phyloP scores from a whole-genome alignment of 2,113 vertebrate genomes.

The Penelope pileata region DNA sequence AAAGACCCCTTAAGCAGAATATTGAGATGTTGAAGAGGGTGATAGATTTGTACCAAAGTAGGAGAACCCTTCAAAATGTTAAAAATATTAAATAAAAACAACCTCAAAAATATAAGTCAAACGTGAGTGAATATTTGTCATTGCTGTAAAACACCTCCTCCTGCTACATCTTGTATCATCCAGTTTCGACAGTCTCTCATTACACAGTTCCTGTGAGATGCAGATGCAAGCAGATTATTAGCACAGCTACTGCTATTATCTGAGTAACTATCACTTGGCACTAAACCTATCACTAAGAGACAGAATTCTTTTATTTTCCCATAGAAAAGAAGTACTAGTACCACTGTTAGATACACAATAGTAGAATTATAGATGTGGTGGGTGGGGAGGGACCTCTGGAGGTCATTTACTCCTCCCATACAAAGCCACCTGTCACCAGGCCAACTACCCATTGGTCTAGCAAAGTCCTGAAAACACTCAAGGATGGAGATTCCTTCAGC shows the following conservation, averaged over 20 bases:
- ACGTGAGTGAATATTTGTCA: neutral
- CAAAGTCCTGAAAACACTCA: neutral
- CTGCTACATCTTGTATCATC: neutral
- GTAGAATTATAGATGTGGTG: neutral
- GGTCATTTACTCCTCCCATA: neutral
- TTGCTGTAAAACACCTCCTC: neutral
- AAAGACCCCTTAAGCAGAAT: neutral
- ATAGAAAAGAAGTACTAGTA: neutral
- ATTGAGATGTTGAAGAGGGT: constrained; percentile 17
- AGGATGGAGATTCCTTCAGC: neutral
- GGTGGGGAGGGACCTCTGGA: neutral
- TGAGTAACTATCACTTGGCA: neutral
- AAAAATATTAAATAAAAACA: neutral
- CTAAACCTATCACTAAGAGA: neutral
- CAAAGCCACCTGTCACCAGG: neutral
- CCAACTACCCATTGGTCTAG: neutral
- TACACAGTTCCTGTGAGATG: neutral
- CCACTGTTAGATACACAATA: neutral
- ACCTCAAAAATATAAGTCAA: neutral
- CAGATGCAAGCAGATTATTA: neutral
- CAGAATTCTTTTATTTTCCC: constrained; percentile 26
- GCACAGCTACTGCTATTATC: neutral
- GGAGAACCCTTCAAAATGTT: neutral
- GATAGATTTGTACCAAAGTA: neutral
- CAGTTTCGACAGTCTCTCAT: neutral